Percentiles rank a stretch among this genome's conserved stretches.
phyloP scores from a whole-genome alignment of 2,888 invertebrate genomes.

The Drosophila mimica region DNA sequence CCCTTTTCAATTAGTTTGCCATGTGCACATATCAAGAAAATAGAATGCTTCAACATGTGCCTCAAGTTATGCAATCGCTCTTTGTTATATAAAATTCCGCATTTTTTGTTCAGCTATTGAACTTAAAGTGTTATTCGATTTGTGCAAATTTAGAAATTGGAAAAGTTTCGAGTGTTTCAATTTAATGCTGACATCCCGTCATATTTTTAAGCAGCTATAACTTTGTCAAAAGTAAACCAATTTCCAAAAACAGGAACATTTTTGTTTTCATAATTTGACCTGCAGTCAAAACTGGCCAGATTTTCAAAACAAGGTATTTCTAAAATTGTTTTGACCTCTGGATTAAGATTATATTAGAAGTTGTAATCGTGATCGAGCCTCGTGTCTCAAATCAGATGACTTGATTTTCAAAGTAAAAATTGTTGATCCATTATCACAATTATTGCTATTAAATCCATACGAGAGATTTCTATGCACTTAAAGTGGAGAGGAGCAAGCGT shows the following conservation, averaged over 20 bases:
- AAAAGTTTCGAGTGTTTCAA: neutral
- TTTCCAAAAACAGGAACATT: neutral
- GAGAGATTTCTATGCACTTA: conserved; percentile 7
- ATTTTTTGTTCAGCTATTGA: conserved; percentile 27
- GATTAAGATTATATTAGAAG: too few species aligned
- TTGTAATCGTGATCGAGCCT: too few species aligned
- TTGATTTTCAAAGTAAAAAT: neutral
- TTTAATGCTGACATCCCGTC: neutral
- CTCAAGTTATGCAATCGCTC: conserved; percentile 49
- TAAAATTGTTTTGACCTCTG: too few species aligned
- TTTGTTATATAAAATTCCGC: conserved; percentile 13
- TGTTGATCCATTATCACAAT: conserved; percentile 1
- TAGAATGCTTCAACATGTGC: conserved; percentile 41
- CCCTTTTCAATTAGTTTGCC: conserved; percentile 72
- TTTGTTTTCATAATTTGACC: neutral
- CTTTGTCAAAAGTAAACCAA: neutral
- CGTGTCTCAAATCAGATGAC: neutral
- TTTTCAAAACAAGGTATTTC: too few species aligned
- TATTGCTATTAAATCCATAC: conserved; percentile 4
- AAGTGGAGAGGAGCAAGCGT: neutral
- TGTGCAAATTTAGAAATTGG: neutral
- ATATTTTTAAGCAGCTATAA: neutral
- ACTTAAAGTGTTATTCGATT: conserved; percentile 26
- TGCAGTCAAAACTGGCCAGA: too few species aligned
- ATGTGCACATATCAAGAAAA: conserved; percentile 44